Conservation (phyloP, 1,140 invertebrate genomes). For the Heterodera carotae region DNA sequence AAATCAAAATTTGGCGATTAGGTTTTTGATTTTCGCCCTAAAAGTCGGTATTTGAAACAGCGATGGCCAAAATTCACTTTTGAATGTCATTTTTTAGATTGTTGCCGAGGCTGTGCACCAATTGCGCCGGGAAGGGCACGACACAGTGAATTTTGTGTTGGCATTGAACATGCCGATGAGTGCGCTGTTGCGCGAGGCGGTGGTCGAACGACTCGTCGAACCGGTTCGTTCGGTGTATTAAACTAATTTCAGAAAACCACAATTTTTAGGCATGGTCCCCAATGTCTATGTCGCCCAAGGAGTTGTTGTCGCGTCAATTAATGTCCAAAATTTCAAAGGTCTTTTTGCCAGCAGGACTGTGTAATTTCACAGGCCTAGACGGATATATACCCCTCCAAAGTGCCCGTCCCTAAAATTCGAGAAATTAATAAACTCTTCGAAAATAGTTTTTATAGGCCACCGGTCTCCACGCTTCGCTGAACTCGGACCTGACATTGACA, state of each 20-base stretch:
- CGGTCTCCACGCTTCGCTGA: constrained; percentile 50
- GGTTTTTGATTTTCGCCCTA: too few relatives aligned
- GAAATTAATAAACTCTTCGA: constrained; percentile 1
- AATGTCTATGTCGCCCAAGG: constrained; percentile 39
- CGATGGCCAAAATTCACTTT: too few relatives aligned
- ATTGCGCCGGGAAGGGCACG: constrained; percentile 46
- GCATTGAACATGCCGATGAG: constrained; percentile 59
- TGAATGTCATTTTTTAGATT: constrained; percentile 11
- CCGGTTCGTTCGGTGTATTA: constrained; percentile 18
- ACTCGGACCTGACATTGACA: constrained; percentile 57
- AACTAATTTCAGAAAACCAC: too few relatives aligned
- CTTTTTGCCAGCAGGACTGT: neutral
- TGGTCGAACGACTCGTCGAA: constrained; percentile 21
- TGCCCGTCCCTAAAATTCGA: neutral
- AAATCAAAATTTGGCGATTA: too few relatives aligned
- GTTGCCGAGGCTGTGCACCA: constrained; percentile 30
- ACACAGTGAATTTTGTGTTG: constrained; percentile 55
- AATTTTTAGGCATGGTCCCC: constrained; percentile 12
- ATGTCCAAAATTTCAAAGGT: constrained; percentile 53
- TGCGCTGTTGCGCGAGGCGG: constrained; percentile 47
- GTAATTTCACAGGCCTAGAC: neutral
- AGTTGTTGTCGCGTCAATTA: constrained; percentile 44
- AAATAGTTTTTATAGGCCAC: constrained; percentile 43
- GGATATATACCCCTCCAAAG: neutral
- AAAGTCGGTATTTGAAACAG: too few relatives aligned